These are phyloP conservation scores for Orius insidiosus DNA, from an alignment of 1,140 invertebrate species.

Conservation along the genomic window DNA sequence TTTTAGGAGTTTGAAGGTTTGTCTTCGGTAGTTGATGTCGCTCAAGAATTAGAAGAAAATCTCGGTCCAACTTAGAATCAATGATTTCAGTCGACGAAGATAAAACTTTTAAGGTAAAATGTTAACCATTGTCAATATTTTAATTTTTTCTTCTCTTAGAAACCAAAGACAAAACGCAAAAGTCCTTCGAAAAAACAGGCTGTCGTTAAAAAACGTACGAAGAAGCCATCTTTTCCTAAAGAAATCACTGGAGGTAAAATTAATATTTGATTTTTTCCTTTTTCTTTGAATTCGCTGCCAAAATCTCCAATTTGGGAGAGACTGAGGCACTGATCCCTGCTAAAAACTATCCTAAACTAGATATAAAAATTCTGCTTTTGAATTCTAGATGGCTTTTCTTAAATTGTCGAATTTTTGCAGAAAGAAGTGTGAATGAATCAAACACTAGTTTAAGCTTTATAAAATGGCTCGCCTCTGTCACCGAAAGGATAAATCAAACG, in stretches of 20 bases:
- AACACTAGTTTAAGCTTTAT: slow-evolving; percentile 35
- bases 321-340: background rate
- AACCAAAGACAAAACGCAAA: background rate
- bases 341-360: too few species aligned
- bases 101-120: background rate
- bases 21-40: slow-evolving; percentile 6
- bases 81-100: background rate
- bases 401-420: background rate
- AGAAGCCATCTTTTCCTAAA: too few species aligned
- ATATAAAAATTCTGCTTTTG: too few species aligned
- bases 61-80: slow-evolving; percentile 8
- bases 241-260: too few species aligned
- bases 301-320: background rate
- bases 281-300: too few species aligned
- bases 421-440: slow-evolving; percentile 12
- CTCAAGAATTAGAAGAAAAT: slow-evolving; percentile 1
- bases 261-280: too few species aligned
- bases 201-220: too few species aligned
- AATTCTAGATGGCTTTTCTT: too few species aligned
- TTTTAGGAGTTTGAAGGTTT: slow-evolving; percentile 6
- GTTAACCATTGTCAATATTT: background rate
- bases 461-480: slow-evolving; percentile 53
- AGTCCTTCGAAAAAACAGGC: too few species aligned
- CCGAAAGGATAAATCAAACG: slow-evolving; percentile 57
- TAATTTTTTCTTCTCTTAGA: background rate